phyloP scores from a whole-genome alignment of 2,113 vertebrate genomes.

The Scophthalmus maximus region DNA sequence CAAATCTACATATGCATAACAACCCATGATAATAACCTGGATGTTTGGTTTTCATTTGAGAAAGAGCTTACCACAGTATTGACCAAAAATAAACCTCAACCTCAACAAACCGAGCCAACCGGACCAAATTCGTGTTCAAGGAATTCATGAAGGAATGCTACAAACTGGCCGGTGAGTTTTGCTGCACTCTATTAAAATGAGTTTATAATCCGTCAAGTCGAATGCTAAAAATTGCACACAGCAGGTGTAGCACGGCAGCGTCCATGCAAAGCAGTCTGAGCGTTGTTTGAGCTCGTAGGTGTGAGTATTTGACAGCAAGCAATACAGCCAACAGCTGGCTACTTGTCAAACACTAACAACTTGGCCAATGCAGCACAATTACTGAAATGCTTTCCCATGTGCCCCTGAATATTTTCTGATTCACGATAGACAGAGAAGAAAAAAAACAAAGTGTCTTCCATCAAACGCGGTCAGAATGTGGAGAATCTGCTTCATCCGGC shows the following conservation, averaged over 20 bases:
- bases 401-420: constrained; percentile 17
- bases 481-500: constrained; percentile 22
- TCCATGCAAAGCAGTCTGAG: neutral
- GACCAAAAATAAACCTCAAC: too few relatives aligned
- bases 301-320: constrained; percentile 5
- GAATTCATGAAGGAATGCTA: neutral
- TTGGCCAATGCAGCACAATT: constrained; percentile 15
- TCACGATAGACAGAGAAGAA: neutral
- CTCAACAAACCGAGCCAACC: neutral
- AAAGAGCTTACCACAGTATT: too few relatives aligned
- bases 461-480: neutral
- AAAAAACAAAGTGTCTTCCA: neutral
- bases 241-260: neutral
- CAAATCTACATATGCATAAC: constrained; percentile 17
- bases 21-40: neutral
- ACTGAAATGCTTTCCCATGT: constrained; percentile 19
- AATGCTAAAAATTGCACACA: neutral
- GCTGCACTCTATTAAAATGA: neutral
- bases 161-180: too few relatives aligned
- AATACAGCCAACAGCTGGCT: constrained; percentile 17
- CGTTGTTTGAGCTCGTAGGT: neutral
- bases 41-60: neutral
- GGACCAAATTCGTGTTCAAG: neutral
- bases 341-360: constrained; percentile 6
- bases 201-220: constrained; percentile 2